Evolutionary conservation across 2,888 invertebrate genomes (phyloP).

Genomic region (Patella depressa): DNA sequence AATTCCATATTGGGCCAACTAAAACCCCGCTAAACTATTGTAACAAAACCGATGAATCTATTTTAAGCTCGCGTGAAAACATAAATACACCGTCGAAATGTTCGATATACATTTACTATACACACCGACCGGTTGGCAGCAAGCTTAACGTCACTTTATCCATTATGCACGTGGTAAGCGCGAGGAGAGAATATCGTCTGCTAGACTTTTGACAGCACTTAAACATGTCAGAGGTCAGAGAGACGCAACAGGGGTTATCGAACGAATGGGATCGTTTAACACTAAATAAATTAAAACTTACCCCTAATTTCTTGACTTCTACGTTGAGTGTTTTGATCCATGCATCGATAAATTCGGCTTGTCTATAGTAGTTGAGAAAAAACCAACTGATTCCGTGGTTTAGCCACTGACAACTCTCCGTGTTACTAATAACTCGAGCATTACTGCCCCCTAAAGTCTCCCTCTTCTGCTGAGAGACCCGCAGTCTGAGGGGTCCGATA

Average conservation of each 20-base stretch:
- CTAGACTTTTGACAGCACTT: constrained; percentile 3
- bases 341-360: constrained; percentile 67
- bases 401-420: constrained; percentile 66
- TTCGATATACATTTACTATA: too few species aligned
- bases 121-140: too few species aligned
- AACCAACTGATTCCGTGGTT: constrained; percentile 68
- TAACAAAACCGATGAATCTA: too few species aligned
- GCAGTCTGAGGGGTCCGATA: constrained; percentile 62
- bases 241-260: too few species aligned
- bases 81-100: too few species aligned
- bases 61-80: too few species aligned
- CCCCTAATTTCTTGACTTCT: constrained; percentile 70
- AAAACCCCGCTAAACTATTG: too few species aligned
- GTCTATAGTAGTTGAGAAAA: constrained; percentile 62
- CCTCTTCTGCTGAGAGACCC: constrained; percentile 45
- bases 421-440: constrained; percentile 28
- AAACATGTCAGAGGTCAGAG: too few species aligned
- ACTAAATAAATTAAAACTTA: constrained; percentile 43
- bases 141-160: too few species aligned
- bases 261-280: too few species aligned
- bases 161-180: too few species aligned
- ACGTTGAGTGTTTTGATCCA: constrained; percentile 72
- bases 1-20: too few species aligned
- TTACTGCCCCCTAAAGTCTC: constrained; percentile 38
- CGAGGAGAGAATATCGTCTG: neutral